These are phyloP conservation scores for Hiodon alosoides DNA, from an alignment of 2,113 vertebrate genomes.

Conservation along the genomic window DNA sequence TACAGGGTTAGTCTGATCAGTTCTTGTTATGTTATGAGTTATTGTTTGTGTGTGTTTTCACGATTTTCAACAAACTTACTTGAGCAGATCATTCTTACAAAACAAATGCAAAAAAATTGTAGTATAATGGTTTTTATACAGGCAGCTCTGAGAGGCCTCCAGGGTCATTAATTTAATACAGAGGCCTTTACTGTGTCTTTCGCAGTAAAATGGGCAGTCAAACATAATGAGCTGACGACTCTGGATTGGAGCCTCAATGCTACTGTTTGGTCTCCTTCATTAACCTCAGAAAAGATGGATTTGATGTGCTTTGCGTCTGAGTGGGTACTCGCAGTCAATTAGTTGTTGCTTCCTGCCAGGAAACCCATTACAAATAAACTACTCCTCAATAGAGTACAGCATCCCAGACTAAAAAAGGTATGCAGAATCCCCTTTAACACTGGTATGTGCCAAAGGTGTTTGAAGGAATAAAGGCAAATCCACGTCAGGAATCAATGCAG, in stretches of 20 bases:
- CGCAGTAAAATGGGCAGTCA: constrained; percentile 4
- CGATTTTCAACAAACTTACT: neutral
- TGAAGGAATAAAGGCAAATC: too few species aligned
- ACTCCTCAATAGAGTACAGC: constrained; percentile 7
- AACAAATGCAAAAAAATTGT: neutral
- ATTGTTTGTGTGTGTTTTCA: too few species aligned
- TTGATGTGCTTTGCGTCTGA: neutral
- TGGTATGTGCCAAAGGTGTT: constrained; percentile 3
- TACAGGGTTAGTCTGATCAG: too few species aligned
- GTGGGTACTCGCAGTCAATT: constrained; percentile 7
- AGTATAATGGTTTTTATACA: neutral
- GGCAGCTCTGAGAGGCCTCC: neutral
- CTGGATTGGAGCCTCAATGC: neutral
- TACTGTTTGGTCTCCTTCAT: constrained; percentile 16
- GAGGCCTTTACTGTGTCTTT: constrained; percentile 2
- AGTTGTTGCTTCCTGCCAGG: constrained; percentile 8
- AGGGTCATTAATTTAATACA: constrained; percentile 11
- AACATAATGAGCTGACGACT: neutral
- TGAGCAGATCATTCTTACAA: constrained; percentile 26
- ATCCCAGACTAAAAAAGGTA: neutral
- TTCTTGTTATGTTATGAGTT: too few species aligned
- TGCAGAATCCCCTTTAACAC: neutral
- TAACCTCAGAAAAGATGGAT: constrained; percentile 19
- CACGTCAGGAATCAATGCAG: too few species aligned
- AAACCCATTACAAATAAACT: constrained; percentile 17